Conservation (phyloP, 2,113 vertebrate species). For the Varanus komodoensis region DNA sequence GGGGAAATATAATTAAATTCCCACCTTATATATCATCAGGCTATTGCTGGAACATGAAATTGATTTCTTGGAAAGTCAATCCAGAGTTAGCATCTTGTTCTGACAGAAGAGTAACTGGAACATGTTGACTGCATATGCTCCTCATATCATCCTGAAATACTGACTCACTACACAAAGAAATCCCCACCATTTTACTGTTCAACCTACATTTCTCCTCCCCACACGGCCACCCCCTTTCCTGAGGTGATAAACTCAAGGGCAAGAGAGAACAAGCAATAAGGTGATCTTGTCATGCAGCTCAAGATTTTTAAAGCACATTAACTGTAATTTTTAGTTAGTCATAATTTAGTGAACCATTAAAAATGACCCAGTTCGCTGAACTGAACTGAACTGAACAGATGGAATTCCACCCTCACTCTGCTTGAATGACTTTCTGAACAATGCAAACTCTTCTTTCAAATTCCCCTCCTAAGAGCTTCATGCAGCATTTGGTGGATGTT, state of each 20-base stretch:
- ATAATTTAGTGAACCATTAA: conserved; percentile 80
- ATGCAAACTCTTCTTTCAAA: conserved; percentile 74
- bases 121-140: conserved; percentile 18
- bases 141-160: background rate
- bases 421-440: conserved; percentile 71
- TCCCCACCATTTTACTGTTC: conserved; percentile 14
- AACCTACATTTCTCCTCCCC: background rate
- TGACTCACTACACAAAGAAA: background rate
- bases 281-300: conserved; percentile 68
- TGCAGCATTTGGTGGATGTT: conserved; percentile 50
- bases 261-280: conserved; percentile 65
- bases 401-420: conserved; percentile 76
- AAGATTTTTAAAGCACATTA: conserved; percentile 80
- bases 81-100: conserved; percentile 23
- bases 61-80: conserved; percentile 30
- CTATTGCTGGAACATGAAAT: background rate
- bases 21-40: conserved; percentile 37
- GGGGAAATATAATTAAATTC: conserved; percentile 36
- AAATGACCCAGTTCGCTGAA: conserved; percentile 82
- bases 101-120: conserved; percentile 7
- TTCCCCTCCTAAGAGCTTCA: conserved; percentile 58
- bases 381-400: conserved; percentile 79
- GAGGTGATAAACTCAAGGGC: conserved; percentile 59
- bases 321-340: conserved; percentile 83
- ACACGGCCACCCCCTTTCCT: conserved; percentile 34